A percentile compares a stretch with the other conserved stretches of the same genome.
Conservation (phyloP, 2,888 invertebrate species). For the Drosophila kanekoi region DNA sequence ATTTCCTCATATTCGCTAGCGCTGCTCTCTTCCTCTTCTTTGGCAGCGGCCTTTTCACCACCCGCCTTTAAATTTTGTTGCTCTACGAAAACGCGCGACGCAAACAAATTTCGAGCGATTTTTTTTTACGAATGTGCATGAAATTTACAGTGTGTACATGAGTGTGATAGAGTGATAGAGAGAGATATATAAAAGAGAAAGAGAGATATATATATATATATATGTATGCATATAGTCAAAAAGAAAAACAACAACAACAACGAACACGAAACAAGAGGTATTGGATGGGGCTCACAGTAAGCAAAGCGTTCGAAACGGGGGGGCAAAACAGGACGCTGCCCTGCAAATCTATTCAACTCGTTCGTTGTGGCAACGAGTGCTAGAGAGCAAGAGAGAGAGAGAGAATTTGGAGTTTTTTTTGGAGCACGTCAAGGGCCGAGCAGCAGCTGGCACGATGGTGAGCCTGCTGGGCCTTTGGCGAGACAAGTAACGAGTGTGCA, state of each 20-base stretch:
- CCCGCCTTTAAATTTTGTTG: constrained; percentile 84
- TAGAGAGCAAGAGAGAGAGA: background rate
- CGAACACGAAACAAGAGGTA: background rate
- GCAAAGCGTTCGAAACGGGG: constrained; percentile 11
- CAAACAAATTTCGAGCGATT: background rate
- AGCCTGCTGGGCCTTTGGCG: background rate
- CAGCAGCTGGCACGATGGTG: background rate
- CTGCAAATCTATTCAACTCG: constrained; percentile 4
- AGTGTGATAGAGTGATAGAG: constrained; percentile 33
- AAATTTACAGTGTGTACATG: constrained; percentile 23
- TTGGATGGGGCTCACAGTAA: constrained; percentile 10
- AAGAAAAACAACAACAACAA: constrained; percentile 30
- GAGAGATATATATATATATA: constrained; percentile 6
- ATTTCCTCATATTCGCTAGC: constrained; percentile 84
- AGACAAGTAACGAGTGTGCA: constrained; percentile 1
- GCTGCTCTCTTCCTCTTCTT: constrained; percentile 76
- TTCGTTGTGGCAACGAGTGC: constrained; percentile 5
- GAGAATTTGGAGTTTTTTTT: background rate
- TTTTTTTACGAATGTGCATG: constrained; percentile 12
- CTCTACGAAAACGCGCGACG: constrained; percentile 61
- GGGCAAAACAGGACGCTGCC: background rate
- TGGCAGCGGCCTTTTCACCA: constrained; percentile 83
- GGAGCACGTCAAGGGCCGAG: background rate
- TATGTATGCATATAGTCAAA: constrained; percentile 10
- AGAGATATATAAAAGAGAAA: constrained; percentile 10